Evolutionary conservation across 2,888 invertebrate genomes (phyloP).

Genomic region (Ennomos erosarius): DNA sequence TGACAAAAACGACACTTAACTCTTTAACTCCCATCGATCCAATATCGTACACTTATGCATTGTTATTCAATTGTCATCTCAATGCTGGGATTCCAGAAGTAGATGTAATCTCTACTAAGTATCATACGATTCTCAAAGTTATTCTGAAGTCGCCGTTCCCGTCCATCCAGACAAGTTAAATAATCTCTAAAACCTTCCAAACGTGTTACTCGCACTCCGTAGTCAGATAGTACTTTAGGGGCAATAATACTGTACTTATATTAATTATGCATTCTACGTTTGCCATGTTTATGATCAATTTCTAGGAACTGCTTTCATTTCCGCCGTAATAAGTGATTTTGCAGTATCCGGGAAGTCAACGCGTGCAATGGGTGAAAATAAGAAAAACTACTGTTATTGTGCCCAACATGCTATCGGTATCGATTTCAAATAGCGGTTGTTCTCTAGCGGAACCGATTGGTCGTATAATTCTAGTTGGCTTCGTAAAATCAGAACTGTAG

Average conservation of each 20-base stretch:
- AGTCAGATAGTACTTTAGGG: constrained; percentile 17
- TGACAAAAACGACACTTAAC: no score
- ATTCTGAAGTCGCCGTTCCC: no score
- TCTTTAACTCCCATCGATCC: no score
- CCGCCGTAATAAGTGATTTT: constrained; percentile 46
- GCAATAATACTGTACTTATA: constrained; percentile 15
- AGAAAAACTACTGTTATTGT: constrained; percentile 42
- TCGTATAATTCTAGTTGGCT: constrained; percentile 7
- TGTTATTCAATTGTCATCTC: no score
- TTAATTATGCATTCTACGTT: constrained; percentile 20
- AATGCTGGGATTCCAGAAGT: no score
- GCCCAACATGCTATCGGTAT: constrained; percentile 32
- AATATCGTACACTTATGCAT: no score
- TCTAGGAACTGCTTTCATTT: constrained; percentile 50
- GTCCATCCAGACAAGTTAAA: no score
- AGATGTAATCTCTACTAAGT: no score
- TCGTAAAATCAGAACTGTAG: constrained; percentile 8
- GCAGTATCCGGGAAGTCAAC: constrained; percentile 50
- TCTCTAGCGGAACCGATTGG: constrained; percentile 24
- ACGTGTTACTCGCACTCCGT: constrained; percentile 1
- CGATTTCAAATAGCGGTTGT: constrained; percentile 27
- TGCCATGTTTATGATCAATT: constrained; percentile 19
- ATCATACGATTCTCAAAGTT: no score
- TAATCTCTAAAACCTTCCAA: no score
- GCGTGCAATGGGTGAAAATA: constrained; percentile 25